Evolutionary conservation across 2,797 vertebrate genomes (phyloP).

Genomic region (Poecile montanus): DNA sequence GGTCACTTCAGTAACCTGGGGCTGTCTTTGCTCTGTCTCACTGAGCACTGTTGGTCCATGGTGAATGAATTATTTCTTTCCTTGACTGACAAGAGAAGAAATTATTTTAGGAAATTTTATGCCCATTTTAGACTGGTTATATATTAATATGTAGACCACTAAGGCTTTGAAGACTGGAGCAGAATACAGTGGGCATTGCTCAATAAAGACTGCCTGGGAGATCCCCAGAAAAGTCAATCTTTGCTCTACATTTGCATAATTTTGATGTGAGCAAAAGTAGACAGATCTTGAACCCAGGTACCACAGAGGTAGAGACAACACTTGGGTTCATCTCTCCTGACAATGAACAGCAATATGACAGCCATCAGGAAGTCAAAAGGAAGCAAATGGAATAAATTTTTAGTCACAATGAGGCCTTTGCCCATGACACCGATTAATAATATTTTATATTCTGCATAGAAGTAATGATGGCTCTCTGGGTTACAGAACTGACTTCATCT

Average conservation of each 20-base stretch:
- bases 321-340: background rate
- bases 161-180: background rate
- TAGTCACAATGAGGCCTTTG: background rate
- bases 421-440: background rate
- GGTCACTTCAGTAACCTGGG: constrained; percentile 67
- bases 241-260: background rate
- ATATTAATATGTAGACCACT: background rate
- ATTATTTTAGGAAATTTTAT: constrained; percentile 56
- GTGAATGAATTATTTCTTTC: constrained; percentile 67
- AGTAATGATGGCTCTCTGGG: background rate
- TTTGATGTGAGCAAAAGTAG: background rate
- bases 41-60: constrained; percentile 50
- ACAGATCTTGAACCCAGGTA: background rate
- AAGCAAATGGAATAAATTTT: background rate
- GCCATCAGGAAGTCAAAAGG: background rate
- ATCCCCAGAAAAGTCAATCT: background rate
- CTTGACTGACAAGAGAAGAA: constrained; percentile 53
- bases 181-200: background rate
- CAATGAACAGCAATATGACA: accelerated
- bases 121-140: constrained; percentile 7
- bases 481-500: background rate
- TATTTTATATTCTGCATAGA: background rate
- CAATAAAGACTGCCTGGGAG: background rate
- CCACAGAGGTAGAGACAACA: background rate
- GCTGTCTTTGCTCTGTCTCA: constrained; percentile 68